Evolutionary conservation across 2,113 vertebrate species (phyloP), one percentile per base, ranked within the genome.

Genomic region (Megalops atlanticus): DNA sequence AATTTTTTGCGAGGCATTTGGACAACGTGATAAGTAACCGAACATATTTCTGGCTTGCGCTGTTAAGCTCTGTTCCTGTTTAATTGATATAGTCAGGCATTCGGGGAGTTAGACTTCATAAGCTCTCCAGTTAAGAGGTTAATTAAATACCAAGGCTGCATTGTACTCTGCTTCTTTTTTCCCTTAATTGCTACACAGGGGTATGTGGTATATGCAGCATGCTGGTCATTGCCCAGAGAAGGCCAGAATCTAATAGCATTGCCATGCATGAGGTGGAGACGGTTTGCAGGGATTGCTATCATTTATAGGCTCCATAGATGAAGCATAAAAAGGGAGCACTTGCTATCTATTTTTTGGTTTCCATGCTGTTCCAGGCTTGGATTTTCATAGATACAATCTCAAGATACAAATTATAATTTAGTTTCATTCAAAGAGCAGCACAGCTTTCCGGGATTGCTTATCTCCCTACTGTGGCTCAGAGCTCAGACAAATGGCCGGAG

Each of bases 351-450:
- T n/a, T n/a, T n/a, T n/a, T n/a, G n/a, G 21, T 21, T 64, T 21
- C 31, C 54, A 6, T 21, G 21, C n/a, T 64, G 12, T 64, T 1
- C 31, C 58, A 6, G 52, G 4, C 52, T 58, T n/a, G 58, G 24
- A 64, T 64, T 64, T 64, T 31, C 58, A 31, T 27, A 31, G 24
- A 64, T 64, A 64, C 58, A 31, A 64, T 64, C 58, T 64, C n/a
- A 31, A 64, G 58, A 64, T 31, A 64, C 58, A 64, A 64, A 64
- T 27, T 64, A 64, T 64, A 64, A 64, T 64, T 64, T 64, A 64
- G 58, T 64, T 64, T 64, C 58, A 64, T 64, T 64, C 58, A 12
- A 64, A 64, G 58, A 12, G 58, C 58, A 24, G 24, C 58, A 64
- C n/a, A 11, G 58, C 24, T 64, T 31, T 31, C 7, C 31, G 58